phyloP scores from a whole-genome alignment of 2,888 invertebrate genomes.

The Orthonevra nobilis region DNA sequence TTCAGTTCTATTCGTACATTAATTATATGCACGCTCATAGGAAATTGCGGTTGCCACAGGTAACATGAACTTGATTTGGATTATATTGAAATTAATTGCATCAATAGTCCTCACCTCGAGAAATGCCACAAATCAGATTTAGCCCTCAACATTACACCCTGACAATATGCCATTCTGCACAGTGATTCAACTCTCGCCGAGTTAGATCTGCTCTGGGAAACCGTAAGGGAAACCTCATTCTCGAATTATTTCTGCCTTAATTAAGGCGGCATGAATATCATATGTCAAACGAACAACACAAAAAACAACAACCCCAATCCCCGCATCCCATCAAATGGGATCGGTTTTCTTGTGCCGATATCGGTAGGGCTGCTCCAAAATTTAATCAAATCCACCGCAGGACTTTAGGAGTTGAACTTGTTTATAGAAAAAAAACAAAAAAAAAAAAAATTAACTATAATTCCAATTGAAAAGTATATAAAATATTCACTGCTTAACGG shows the following conservation, averaged over 20 bases:
- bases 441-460: conserved; percentile 56
- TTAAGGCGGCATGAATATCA: conserved; percentile 9
- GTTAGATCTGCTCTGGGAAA: background rate
- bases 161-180: too few relatives aligned
- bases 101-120: too few relatives aligned
- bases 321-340: background rate
- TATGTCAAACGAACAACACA: background rate
- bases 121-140: too few relatives aligned
- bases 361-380: conserved; percentile 9
- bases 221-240: background rate
- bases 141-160: too few relatives aligned
- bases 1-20: too few relatives aligned
- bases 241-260: background rate
- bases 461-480: conserved; percentile 58
- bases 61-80: too few relatives aligned
- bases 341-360: background rate
- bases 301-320: background rate
- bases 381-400: conserved; percentile 66
- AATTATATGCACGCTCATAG: too few relatives aligned
- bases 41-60: too few relatives aligned
- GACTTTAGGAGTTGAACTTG: conserved; percentile 11
- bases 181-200: too few relatives aligned
- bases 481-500: conserved; percentile 58
- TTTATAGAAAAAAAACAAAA: conserved; percentile 9
- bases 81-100: too few relatives aligned